Evolutionary conservation across 2,797 vertebrate species (phyloP).

Genomic region (Discoglossus pictus): DNA sequence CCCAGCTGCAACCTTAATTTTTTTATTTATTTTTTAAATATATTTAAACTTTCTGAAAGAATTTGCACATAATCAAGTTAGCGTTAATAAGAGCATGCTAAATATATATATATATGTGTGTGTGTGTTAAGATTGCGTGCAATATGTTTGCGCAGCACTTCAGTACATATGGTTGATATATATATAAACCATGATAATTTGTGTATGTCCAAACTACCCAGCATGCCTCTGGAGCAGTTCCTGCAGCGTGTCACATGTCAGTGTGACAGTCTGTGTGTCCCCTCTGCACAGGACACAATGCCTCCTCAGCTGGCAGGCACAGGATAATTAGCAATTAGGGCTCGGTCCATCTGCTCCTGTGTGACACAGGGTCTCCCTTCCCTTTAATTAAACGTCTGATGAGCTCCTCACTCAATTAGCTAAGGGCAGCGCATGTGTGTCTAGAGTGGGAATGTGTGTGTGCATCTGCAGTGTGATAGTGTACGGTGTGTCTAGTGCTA

Average conservation of each 20-base stretch:
- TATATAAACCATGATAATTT: too few species aligned
- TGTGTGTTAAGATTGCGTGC: neutral
- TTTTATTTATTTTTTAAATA: too few species aligned
- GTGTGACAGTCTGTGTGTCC: constrained; percentile 34
- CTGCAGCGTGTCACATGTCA: constrained; percentile 32
- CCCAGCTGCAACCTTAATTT: too few species aligned
- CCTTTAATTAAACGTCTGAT: constrained; percentile 50
- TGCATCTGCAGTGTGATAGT: too few species aligned
- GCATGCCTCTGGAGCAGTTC: constrained; percentile 9
- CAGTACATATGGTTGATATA: neutral
- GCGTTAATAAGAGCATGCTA: too few species aligned
- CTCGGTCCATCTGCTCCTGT: constrained; percentile 48
- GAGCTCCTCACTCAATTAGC: constrained; percentile 42
- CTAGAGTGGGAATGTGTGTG: constrained; percentile 8
- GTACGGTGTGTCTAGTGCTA: too few species aligned
- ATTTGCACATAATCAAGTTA: too few species aligned
- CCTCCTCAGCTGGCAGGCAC: constrained; percentile 42
- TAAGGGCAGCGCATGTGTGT: neutral
- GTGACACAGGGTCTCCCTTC: constrained; percentile 40
- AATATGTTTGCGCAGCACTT: neutral
- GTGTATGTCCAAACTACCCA: constrained; percentile 4
- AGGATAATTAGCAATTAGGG: constrained; percentile 49
- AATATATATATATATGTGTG: too few species aligned
- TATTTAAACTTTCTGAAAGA: too few species aligned
- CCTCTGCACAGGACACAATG: constrained; percentile 24